Evolutionary conservation across 1,140 invertebrate species (phyloP).

Genomic region (Bombus soroeensis): DNA sequence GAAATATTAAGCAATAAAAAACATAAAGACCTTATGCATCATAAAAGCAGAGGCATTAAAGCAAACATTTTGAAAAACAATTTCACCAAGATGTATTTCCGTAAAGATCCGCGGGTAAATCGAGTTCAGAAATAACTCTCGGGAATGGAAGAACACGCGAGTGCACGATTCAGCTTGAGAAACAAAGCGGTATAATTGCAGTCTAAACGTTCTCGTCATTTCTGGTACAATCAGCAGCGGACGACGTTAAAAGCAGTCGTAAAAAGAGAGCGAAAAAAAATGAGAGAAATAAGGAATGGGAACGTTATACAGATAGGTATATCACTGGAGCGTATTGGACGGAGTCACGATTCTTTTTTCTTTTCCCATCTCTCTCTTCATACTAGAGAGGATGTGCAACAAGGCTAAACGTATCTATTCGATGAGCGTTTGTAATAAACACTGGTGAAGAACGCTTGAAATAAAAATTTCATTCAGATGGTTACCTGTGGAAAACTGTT

Average conservation of each 20-base stretch:
- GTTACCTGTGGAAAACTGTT: not conserved
- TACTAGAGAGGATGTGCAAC: constrained; percentile 10
- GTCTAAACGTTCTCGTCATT: constrained; percentile 48
- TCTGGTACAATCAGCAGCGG: constrained; percentile 39
- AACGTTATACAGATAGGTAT: constrained; percentile 40
- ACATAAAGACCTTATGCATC: not conserved
- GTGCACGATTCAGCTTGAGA: constrained; percentile 13
- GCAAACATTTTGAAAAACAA: constrained; percentile 6
- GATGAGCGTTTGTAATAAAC: constrained; percentile 56
- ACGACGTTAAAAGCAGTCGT: constrained; percentile 46
- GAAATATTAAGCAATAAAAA: constrained; percentile 5
- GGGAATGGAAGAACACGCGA: not conserved
- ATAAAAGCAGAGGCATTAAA: not conserved
- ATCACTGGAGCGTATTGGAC: constrained; percentile 22
- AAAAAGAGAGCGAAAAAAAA: constrained; percentile 18
- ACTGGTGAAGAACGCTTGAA: not conserved
- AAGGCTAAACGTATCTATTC: constrained; percentile 40
- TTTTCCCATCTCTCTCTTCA: not conserved
- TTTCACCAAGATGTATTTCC: not conserved
- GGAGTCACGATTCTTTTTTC: not conserved
- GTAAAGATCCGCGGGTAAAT: constrained; percentile 7
- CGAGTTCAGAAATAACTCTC: constrained; percentile 29
- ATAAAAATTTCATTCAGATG: constrained; percentile 39
- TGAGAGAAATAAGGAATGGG: not conserved
- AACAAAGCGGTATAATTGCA: constrained; percentile 46